Evolutionary conservation across 2,888 invertebrate species (phyloP), one percentile per base, ranked within the genome.

Genomic region (Caprella mutica): DNA sequence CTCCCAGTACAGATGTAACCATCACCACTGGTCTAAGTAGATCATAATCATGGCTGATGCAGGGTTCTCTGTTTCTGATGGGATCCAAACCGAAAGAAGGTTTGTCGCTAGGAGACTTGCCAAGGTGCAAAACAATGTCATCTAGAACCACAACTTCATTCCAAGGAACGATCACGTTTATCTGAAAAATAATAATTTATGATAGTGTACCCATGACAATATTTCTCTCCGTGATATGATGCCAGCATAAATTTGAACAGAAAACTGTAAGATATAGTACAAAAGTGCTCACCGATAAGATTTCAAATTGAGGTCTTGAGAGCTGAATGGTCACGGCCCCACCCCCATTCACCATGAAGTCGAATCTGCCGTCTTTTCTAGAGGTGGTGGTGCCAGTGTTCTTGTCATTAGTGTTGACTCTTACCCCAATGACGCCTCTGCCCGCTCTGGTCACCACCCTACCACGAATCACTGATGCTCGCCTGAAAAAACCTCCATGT

Each of bases 261-360:
- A 35, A 35, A 12, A 9, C n/a, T n/a, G n/a, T n/a, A n/a, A n/a
- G n/a, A n/a, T n/a, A n/a, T n/a, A n/a, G n/a, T n/a, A n/a, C n/a
- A n/a, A n/a, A n/a, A n/a, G n/a, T n/a, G n/a, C n/a, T n/a, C 12
- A n/a, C n/a, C n/a, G n/a, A n/a, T n/a, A n/a, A n/a, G n/a, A n/a
- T n/a, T 65, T 87, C 83, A 75, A 92, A 92, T 1, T 91, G 91
- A 40, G 88, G 84, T 59, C 91, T 79, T 58, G 94, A 92, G 71
- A 98, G 96, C 72, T 92, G 89, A 52, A 98, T 76, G 0, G 89
- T 92, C 2, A 98, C 90, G 1, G 93, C 91, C 0, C 94, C 94
- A 1, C 97, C 98, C n/a, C 98, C 98, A 74, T 99, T 98, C 17
- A 98, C 96, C 70, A 98, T 80, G 52, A 99, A 80, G 76, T 99